Percentiles rank a stretch among this genome's conserved stretches.
Conservation (phyloP, 2,888 invertebrate species). For the Rhingia campestris region DNA sequence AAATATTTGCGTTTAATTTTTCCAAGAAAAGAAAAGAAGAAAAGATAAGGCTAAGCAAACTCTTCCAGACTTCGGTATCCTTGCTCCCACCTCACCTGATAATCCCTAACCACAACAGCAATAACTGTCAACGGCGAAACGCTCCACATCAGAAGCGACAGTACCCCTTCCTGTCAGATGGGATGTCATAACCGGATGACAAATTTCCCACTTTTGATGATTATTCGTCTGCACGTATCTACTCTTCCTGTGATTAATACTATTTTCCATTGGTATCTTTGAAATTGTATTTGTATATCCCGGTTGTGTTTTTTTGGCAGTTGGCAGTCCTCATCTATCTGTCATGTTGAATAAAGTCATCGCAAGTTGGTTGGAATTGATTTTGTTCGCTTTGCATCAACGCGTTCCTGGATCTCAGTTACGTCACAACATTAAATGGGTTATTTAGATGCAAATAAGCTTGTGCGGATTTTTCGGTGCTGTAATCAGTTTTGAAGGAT, state of each 20-base stretch:
- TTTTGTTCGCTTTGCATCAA: no score
- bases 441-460: no score
- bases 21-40: neutral
- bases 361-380: no score
- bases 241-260: conserved; percentile 26
- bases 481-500: no score
- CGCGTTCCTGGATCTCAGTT: no score
- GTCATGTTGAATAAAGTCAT: no score
- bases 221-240: conserved; percentile 4
- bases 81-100: neutral
- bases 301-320: no score
- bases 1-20: neutral
- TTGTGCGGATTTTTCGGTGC: no score
- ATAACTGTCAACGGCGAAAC: conserved; percentile 14
- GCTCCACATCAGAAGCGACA: neutral
- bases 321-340: no score
- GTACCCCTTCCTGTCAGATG: neutral
- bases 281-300: no score
- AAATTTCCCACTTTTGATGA: conserved; percentile 34
- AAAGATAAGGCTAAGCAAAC: neutral
- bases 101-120: neutral
- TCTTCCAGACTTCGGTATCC: neutral
- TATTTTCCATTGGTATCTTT: neutral
- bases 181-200: conserved; percentile 38
- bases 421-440: no score